Evolutionary conservation across 2,888 invertebrate species (phyloP).

Genomic region (Proisotoma minuta): DNA sequence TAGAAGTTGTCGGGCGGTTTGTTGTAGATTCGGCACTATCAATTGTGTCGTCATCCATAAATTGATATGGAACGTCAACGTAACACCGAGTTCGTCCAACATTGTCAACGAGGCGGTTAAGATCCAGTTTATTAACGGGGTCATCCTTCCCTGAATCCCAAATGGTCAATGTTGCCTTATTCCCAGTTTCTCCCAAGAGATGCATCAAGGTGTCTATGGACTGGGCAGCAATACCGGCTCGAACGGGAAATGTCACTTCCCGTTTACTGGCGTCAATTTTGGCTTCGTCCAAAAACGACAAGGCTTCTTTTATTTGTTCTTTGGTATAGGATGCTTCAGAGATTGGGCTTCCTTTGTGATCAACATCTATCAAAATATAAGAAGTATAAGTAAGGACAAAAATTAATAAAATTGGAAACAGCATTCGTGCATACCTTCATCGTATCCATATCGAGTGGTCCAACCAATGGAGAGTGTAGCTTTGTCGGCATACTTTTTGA

Average conservation of each 20-base stretch:
- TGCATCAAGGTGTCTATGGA: constrained; percentile 60
- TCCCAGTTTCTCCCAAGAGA: constrained; percentile 56
- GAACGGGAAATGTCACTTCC: constrained; percentile 67
- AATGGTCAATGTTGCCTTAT: constrained; percentile 67
- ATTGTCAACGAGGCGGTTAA: constrained; percentile 63
- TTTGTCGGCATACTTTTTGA: constrained; percentile 52
- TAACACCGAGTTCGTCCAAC: constrained; percentile 67
- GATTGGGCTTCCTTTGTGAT: too few species aligned
- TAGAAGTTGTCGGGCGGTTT: not conserved
- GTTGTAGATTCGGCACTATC: too few species aligned
- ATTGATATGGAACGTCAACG: constrained; percentile 71
- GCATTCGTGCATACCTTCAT: constrained; percentile 38
- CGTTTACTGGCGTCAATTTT: constrained; percentile 53
- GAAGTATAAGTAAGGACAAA: too few species aligned
- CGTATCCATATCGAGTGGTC: constrained; percentile 66
- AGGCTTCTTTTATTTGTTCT: constrained; percentile 65
- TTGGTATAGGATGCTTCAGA: constrained; percentile 48
- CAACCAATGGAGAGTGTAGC: constrained; percentile 75
- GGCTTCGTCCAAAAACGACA: constrained; percentile 52
- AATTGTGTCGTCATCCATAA: constrained; percentile 52
- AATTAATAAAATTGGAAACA: constrained; percentile 25
- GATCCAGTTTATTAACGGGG: constrained; percentile 61
- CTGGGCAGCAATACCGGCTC: constrained; percentile 65
- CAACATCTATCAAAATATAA: too few species aligned
- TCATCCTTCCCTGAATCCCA: constrained; percentile 72